phyloP scores from a whole-genome alignment of 2,113 vertebrate genomes.

The Bungarus multicinctus region DNA sequence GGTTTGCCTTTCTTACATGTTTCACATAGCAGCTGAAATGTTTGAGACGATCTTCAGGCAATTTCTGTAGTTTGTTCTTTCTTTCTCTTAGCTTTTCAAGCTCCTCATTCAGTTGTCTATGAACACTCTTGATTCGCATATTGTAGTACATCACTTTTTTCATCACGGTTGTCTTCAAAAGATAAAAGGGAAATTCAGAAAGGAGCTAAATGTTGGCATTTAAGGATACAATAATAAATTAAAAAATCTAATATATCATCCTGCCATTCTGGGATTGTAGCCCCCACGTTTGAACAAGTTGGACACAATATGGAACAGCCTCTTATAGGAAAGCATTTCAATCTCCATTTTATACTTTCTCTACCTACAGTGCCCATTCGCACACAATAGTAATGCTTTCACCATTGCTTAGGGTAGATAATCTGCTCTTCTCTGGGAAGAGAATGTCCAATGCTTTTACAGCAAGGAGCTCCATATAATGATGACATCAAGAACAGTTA shows the following conservation, averaged over 20 bases:
- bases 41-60: conserved; percentile 77
- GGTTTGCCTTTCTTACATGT: conserved; percentile 68
- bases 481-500: background rate
- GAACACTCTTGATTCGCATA: conserved; percentile 78
- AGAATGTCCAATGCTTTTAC: background rate
- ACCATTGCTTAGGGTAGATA: background rate
- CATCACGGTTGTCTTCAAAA: conserved; percentile 76
- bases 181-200: conserved; percentile 7
- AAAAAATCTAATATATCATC: background rate
- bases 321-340: background rate
- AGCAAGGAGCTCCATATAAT: background rate
- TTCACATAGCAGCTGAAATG: conserved; percentile 73
- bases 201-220: background rate
- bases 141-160: conserved; percentile 93
- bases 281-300: background rate
- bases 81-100: conserved; percentile 69
- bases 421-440: background rate
- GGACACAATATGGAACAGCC: background rate
- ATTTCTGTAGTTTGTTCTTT: conserved; percentile 68
- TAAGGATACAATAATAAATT: background rate
- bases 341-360: background rate
- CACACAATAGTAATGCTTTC: background rate
- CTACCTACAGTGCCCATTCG: background rate
- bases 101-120: conserved; percentile 72
- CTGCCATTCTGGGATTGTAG: background rate